Conservation (phyloP, 2,113 vertebrate species). For the Paedocypris sp. region DNA sequence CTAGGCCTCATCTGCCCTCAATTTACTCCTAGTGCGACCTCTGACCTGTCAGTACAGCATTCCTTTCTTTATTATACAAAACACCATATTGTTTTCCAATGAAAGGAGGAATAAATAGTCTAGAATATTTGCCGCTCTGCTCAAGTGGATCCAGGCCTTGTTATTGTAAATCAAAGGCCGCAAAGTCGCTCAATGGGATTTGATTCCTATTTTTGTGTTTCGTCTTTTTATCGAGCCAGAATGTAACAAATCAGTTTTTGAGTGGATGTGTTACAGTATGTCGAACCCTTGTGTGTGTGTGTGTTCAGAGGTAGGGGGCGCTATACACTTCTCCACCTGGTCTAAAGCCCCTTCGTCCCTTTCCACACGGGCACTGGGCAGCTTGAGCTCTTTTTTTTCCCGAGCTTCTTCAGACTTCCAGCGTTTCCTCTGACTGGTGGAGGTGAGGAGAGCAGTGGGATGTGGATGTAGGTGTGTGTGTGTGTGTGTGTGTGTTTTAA, state of each 20-base stretch:
- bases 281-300: slow-evolving; percentile 1
- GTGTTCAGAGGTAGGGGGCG: slow-evolving; percentile 23
- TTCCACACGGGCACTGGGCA: background rate
- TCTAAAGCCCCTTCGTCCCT: slow-evolving; percentile 11
- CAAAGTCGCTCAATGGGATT: slow-evolving; percentile 7
- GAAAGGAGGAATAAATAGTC: slow-evolving; percentile 58
- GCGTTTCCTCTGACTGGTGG: slow-evolving; percentile 48
- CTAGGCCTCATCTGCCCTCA: slow-evolving; percentile 83
- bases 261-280: slow-evolving; percentile 31
- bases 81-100: slow-evolving; percentile 60
- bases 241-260: slow-evolving; percentile 38
- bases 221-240: slow-evolving; percentile 14
- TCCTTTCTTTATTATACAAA: slow-evolving; percentile 58
- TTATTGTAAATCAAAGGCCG: slow-evolving; percentile 52
- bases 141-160: slow-evolving; percentile 49
- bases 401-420: slow-evolving; percentile 49
- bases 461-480: slow-evolving; percentile 32
- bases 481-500: slow-evolving; percentile 40
- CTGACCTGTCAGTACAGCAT: slow-evolving; percentile 64
- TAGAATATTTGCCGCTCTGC: slow-evolving; percentile 50
- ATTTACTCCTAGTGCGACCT: slow-evolving; percentile 87
- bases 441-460: slow-evolving; percentile 39
- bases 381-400: background rate
- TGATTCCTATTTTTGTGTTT: slow-evolving; percentile 32
- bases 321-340: slow-evolving; percentile 15